phyloP scores from a whole-genome alignment of 2,113 vertebrate genomes.

The Labeo catla region DNA sequence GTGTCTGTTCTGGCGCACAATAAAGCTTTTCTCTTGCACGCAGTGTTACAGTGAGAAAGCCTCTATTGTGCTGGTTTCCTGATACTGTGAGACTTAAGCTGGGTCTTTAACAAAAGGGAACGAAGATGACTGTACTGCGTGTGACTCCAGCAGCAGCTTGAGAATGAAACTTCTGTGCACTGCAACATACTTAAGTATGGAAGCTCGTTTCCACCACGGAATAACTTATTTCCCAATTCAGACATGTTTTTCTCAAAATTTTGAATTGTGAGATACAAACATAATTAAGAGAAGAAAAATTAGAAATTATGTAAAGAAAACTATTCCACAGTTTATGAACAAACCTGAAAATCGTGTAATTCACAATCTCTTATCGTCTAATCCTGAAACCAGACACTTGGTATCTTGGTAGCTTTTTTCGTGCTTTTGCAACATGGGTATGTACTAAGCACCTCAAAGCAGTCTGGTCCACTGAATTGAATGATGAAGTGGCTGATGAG shows the following conservation, averaged over 20 bases:
- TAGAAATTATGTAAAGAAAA: too few relatives aligned
- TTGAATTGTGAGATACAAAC: background rate
- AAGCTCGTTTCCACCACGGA: background rate
- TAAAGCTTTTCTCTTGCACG: conserved; percentile 13
- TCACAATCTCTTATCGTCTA: too few relatives aligned
- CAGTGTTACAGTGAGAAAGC: conserved; percentile 15
- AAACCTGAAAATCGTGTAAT: too few relatives aligned
- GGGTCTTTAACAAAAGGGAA: conserved; percentile 22
- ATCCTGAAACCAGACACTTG: too few relatives aligned
- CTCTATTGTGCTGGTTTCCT: conserved; percentile 37
- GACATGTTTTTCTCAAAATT: too few relatives aligned
- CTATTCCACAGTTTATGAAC: too few relatives aligned
- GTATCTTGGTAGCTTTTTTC: too few relatives aligned
- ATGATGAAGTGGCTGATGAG: too few relatives aligned
- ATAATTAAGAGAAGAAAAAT: background rate
- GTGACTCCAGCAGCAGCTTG: background rate
- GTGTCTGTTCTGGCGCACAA: conserved; percentile 24
- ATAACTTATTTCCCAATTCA: background rate
- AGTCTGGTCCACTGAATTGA: too few relatives aligned
- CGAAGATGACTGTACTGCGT: background rate
- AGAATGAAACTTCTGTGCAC: background rate
- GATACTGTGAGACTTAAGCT: conserved; percentile 1
- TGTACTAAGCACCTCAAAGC: too few relatives aligned
- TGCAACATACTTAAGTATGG: background rate
- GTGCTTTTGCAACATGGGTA: too few relatives aligned